These are phyloP conservation scores for Varanus salvator DNA, from an alignment of 2,113 vertebrate genomes.

Conservation along the genomic window DNA sequence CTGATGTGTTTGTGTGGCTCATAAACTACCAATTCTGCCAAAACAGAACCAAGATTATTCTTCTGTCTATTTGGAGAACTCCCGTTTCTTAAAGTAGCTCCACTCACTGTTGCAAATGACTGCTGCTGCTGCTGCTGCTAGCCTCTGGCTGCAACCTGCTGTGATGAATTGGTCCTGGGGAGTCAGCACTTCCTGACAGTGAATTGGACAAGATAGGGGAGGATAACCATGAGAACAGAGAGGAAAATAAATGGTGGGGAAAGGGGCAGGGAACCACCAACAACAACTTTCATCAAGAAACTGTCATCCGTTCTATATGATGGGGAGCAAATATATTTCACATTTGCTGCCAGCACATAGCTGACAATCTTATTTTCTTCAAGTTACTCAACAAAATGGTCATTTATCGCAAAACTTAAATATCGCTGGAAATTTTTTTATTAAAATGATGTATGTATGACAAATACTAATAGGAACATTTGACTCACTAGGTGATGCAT, in stretches of 20 bases:
- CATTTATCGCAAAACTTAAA: background rate
- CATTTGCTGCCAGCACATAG: background rate
- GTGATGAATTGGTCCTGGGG: slow-evolving; percentile 40
- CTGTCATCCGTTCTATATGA: slow-evolving; percentile 25
- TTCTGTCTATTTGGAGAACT: slow-evolving; percentile 34
- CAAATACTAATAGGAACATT: background rate
- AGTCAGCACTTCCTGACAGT: slow-evolving; percentile 61
- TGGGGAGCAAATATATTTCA: background rate
- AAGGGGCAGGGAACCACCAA: background rate
- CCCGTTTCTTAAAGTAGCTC: slow-evolving; percentile 42
- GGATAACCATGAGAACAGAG: slow-evolving; percentile 39
- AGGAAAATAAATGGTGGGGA: background rate
- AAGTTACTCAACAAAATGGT: slow-evolving; percentile 4
- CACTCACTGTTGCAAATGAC: slow-evolving; percentile 44
- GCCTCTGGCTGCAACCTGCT: slow-evolving; percentile 62
- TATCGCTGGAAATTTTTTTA: background rate
- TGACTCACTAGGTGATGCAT: slow-evolving; percentile 69
- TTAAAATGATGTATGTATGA: background rate
- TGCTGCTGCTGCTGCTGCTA: slow-evolving; percentile 59
- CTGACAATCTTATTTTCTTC: slow-evolving; percentile 26
- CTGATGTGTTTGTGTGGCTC: background rate
- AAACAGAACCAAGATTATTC: slow-evolving; percentile 20
- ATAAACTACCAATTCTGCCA: background rate
- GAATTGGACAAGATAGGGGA: slow-evolving; percentile 50
- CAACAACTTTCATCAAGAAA: slow-evolving; percentile 14